phyloP scores from a whole-genome alignment of 2,113 vertebrate genomes.

The Oryctolagus cuniculus region mOryCun1.1 NC_091435.1:26713501-26714000 shows the following conservation, averaged over 20 bases:
- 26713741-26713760: not conserved
- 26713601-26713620: too few species aligned
- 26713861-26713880: not conserved
- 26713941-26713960: not conserved
- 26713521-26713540: too few species aligned
- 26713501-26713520: too few species aligned
- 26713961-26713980: not conserved
- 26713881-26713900: not conserved
- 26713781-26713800: too few species aligned
- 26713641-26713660: not conserved
- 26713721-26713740: accelerated
- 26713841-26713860: not conserved
- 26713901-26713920: too few species aligned
- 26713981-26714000: not conserved
- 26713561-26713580: too few species aligned
- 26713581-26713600: too few species aligned
- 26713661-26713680: not conserved
- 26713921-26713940: not conserved
- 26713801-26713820: not conserved
- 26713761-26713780: not conserved
- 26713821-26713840: not conserved
- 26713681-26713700: not conserved
- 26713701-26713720: not conserved
- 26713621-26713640: too few species aligned
- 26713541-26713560: too few species aligned